phyloP scores from a whole-genome alignment of 2,113 vertebrate species.

The Todiramphus saurophagus region DNA sequence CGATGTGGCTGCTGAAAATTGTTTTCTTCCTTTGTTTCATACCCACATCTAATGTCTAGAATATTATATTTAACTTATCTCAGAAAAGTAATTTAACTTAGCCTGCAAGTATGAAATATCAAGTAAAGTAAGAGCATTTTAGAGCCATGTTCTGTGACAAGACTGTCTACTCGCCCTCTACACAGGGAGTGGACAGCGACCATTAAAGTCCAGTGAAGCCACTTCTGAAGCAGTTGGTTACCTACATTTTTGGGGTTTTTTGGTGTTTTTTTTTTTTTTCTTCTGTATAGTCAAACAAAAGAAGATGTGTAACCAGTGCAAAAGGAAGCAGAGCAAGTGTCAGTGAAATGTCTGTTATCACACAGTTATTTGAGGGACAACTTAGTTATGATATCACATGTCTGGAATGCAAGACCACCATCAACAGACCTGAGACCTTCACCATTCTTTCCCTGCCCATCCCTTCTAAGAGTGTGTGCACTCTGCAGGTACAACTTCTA shows the following conservation, averaged over 20 bases:
- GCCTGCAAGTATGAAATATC: neutral
- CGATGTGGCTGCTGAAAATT: neutral
- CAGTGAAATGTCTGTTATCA: slow-evolving; percentile 77
- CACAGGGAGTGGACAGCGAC: neutral
- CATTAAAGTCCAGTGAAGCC: neutral
- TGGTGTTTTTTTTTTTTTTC: neutral
- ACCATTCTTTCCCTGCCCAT: slow-evolving; percentile 84
- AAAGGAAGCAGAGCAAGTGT: neutral
- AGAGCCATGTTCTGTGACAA: neutral
- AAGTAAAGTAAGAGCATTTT: neutral
- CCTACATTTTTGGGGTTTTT: neutral
- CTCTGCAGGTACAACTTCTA: slow-evolving; percentile 77
- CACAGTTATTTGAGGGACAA: slow-evolving; percentile 83
- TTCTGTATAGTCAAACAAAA: slow-evolving; percentile 46
- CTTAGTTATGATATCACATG: slow-evolving; percentile 76
- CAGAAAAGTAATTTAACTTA: neutral
- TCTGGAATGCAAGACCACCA: slow-evolving; percentile 75
- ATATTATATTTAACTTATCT: neutral
- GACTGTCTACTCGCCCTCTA: too few species aligned
- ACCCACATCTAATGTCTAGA: neutral
- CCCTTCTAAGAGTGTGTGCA: slow-evolving; percentile 71
- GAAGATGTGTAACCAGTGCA: neutral
- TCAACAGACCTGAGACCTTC: slow-evolving; percentile 76
- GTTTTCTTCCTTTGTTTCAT: neutral
- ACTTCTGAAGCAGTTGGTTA: neutral